Percentiles rank a stretch among this genome's conserved stretches.
Evolutionary conservation across 1,140 invertebrate species (phyloP).

Genomic region (Leptinotarsa texana): DNA sequence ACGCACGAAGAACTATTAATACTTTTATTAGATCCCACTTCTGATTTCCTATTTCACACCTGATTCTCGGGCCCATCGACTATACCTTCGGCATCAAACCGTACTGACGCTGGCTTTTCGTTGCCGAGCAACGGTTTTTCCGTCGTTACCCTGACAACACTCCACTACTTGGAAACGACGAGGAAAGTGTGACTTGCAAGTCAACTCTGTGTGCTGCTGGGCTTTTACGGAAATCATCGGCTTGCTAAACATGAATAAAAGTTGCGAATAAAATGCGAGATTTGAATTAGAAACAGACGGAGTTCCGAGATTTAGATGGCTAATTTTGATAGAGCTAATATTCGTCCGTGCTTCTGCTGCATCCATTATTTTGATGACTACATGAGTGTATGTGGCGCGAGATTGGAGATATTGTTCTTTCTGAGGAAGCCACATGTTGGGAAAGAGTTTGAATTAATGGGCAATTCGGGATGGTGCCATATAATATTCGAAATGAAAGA

Average conservation of each 20-base stretch:
- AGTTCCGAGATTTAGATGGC: slow-evolving; percentile 9
- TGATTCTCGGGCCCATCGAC: slow-evolving; percentile 5
- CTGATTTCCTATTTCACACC: background rate
- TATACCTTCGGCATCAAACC: slow-evolving; percentile 18
- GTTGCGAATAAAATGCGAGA: slow-evolving; percentile 24
- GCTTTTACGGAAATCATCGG: slow-evolving; percentile 29
- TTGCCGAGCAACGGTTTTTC: slow-evolving; percentile 47
- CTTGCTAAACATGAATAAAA: slow-evolving; percentile 30
- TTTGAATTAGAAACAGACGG: slow-evolving; percentile 24
- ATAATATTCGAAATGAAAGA: no score
- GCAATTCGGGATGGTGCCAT: no score
- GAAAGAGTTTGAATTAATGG: no score
- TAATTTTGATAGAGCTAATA: slow-evolving; percentile 20
- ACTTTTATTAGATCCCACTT: background rate
- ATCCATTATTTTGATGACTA: background rate
- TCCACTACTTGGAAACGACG: slow-evolving; percentile 31
- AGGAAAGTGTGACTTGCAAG: slow-evolving; percentile 44
- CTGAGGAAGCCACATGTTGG: no score
- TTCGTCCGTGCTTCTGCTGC: background rate
- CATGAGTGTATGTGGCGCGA: background rate
- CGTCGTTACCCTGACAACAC: slow-evolving; percentile 43
- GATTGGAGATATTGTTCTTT: no score
- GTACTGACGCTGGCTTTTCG: slow-evolving; percentile 34
- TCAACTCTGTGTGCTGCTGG: slow-evolving; percentile 32
- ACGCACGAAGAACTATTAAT: background rate